Evolutionary conservation across 2,113 vertebrate genomes (phyloP), one percentile per base, ranked within the genome.

Genomic region (Notiomystis cincta): DNA sequence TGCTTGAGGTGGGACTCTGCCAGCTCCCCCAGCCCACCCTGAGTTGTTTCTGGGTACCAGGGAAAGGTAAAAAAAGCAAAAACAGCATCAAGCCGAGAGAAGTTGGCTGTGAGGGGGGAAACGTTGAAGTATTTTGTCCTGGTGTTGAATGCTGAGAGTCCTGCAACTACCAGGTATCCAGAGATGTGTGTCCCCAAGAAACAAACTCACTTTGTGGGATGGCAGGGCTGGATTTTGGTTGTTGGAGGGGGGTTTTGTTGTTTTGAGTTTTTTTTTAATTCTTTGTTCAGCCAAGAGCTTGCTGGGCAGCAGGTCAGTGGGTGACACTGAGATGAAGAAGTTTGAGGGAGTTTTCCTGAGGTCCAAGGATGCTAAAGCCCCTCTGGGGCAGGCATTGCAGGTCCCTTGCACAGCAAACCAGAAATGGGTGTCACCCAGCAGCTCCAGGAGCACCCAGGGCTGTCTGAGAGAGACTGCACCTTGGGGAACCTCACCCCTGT

Each of bases 321-420:
- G 31, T 33, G 47, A 23, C 31, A 23, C 8, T 23, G 62, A 28
- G 51, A 11, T 3, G 3, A 1, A 8, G 33, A 14, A 24, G 12
- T 45, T 28, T 44, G 65, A 57, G 47, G 42, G n/a, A 62, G 24
- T 42, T 84, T 64, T 47, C 57, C 37, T 0, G 0, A 28, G 25
- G 35, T 30, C 62, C 17, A 40, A 22, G 27, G 20, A 10, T 79
- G 69, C 18, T 89, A 14, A 67, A 71, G 22, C 47, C 51, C 40
- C 13, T 38, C 0, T 0, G 0, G 75, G 47, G n/a, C 27, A 73
- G 60, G 28, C 0, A 0, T 4, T 8, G 28, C 6, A 9, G 33
- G 24, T 71, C 37, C 4, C 3, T 35, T 53, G 48, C 1, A 9
- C 64, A 42, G 71, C 69, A 50, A 27, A 25, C 62, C 10, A 3